These are phyloP conservation scores for Tylochromis polylepis DNA, from an alignment of 2,113 vertebrate species.

Conservation along the genomic window DNA sequence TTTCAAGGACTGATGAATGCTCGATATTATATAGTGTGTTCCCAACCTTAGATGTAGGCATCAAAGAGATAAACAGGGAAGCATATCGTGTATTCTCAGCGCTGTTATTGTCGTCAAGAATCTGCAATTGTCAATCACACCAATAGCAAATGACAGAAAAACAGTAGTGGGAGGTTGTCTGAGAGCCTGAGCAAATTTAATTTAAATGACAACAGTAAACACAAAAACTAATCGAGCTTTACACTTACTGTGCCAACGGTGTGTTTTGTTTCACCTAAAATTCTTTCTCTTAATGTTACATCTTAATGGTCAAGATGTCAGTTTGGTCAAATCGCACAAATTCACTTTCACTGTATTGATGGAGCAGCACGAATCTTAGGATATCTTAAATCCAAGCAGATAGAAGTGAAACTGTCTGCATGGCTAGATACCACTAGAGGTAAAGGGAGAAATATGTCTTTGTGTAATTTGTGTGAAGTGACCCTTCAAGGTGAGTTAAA, in stretches of 20 bases:
- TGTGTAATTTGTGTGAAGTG: conserved; percentile 17
- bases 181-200: neutral
- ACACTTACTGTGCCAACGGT: neutral
- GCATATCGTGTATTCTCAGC: neutral
- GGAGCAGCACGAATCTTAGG: neutral
- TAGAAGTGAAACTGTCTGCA: neutral
- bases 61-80: neutral
- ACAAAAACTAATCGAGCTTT: neutral
- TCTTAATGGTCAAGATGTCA: neutral
- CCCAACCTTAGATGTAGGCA: neutral
- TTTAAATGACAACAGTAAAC: neutral
- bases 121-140: neutral
- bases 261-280: neutral
- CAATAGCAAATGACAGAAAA: neutral
- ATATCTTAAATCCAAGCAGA: neutral
- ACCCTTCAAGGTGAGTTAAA: conserved; percentile 27
- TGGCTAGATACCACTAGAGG: neutral
- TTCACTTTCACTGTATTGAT: neutral
- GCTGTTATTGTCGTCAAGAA: neutral
- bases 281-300: neutral
- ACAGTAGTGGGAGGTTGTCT: neutral
- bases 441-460: neutral
- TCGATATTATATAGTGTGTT: neutral
- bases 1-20: neutral
- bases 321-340: neutral